A percentile compares a stretch with the other conserved stretches of the same genome.
phyloP scores from a whole-genome alignment of 2,888 invertebrate species.

The Thyatira batis region DNA sequence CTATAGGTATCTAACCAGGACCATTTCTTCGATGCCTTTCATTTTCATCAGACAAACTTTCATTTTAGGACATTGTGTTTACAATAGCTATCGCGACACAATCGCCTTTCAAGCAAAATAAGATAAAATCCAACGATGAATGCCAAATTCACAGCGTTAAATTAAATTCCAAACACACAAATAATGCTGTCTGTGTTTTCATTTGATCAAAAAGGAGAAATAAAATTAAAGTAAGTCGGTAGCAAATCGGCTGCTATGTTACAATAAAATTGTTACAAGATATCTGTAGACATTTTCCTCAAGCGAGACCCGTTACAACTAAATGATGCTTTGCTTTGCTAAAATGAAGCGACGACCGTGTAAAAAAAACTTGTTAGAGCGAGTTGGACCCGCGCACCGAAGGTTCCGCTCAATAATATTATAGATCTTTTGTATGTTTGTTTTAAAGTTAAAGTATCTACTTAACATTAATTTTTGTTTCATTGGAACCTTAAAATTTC shows the following conservation, averaged over 20 bases:
- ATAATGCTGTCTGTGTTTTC: slow-evolving; percentile 4
- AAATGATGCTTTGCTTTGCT: slow-evolving; percentile 21
- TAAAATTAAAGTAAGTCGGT: neutral
- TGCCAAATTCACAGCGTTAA: slow-evolving; percentile 1
- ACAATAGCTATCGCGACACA: neutral
- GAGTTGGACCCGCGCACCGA: too few relatives aligned
- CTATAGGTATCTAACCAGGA: neutral
- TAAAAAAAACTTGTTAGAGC: too few relatives aligned
- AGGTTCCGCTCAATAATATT: too few relatives aligned
- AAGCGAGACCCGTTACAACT: slow-evolving; percentile 29
- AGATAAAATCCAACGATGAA: neutral
- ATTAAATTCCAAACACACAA: slow-evolving; percentile 1
- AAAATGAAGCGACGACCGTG: slow-evolving; percentile 5
- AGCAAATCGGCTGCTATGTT: neutral
- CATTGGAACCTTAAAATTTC: too few relatives aligned
- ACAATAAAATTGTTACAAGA: neutral
- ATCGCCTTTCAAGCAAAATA: neutral
- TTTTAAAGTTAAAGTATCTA: too few relatives aligned
- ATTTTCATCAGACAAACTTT: slow-evolving; percentile 1
- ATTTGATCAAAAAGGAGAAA: neutral
- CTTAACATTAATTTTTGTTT: too few relatives aligned
- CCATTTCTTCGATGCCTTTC: neutral
- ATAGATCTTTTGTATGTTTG: too few relatives aligned
- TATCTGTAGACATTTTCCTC: slow-evolving; percentile 35
- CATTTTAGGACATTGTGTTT: neutral